Percentiles rank a stretch among this genome's conserved stretches.
Evolutionary conservation across 1,140 invertebrate genomes (phyloP).

Genomic region (Solenopsis invicta): DNA sequence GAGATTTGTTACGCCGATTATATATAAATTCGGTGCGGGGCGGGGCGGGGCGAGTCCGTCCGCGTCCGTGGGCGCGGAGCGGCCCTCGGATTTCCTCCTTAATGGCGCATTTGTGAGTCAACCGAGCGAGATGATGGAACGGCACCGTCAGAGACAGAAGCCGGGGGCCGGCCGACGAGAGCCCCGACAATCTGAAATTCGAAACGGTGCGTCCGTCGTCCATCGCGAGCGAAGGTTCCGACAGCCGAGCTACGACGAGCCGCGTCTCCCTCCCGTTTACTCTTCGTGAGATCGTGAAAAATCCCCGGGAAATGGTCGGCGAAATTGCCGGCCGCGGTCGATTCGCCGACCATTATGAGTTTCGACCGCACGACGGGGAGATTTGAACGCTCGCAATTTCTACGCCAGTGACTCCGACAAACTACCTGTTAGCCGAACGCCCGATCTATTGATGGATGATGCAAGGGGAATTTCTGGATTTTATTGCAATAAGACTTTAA

Average conservation of each 20-base stretch:
- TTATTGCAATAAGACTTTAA: background rate
- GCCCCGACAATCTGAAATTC: slow-evolving; percentile 71
- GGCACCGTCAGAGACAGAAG: slow-evolving; percentile 72
- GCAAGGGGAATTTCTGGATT: background rate
- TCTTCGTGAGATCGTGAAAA: background rate
- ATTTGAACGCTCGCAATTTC: slow-evolving; percentile 9
- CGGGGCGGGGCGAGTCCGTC: background rate
- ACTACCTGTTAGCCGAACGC: background rate
- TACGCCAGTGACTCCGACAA: background rate
- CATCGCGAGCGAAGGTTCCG: slow-evolving; percentile 50
- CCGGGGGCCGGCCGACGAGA: slow-evolving; percentile 16
- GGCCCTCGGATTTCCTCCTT: slow-evolving; percentile 64
- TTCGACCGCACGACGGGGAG: background rate
- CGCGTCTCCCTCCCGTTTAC: background rate
- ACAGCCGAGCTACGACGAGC: background rate
- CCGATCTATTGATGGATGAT: background rate
- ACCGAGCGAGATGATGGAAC: slow-evolving; percentile 77
- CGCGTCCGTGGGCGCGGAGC: slow-evolving; percentile 64
- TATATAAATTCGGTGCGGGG: slow-evolving; percentile 66
- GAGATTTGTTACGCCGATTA: slow-evolving; percentile 75
- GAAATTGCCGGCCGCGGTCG: background rate
- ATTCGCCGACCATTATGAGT: too few species aligned
- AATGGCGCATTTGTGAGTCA: slow-evolving; percentile 74
- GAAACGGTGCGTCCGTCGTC: slow-evolving; percentile 58
- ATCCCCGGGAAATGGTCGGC: slow-evolving; percentile 6